A percentile compares a stretch with the other conserved stretches of the same genome.
phyloP scores from a whole-genome alignment of 2,797 vertebrate species.

The Gallirallus australis region DNA sequence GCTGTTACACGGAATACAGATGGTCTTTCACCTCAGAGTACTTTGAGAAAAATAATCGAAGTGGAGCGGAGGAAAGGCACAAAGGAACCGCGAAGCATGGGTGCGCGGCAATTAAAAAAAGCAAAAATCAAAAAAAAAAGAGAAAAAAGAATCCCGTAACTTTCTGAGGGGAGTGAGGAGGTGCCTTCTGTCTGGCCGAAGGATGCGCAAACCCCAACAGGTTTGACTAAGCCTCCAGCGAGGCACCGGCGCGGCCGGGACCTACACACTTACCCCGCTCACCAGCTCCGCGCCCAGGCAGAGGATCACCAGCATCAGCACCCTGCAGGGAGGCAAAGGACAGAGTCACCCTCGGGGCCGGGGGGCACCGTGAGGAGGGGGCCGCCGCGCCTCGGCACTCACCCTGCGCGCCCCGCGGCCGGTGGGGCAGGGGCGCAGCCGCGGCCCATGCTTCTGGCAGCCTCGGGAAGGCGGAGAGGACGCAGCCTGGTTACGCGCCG shows the following conservation, averaged over 20 bases:
- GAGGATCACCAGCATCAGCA: slow-evolving; percentile 35
- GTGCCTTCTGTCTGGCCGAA: neutral
- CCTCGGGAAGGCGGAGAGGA: neutral
- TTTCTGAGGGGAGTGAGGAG: neutral
- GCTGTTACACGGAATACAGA: neutral
- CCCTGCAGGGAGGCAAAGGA: slow-evolving; percentile 36
- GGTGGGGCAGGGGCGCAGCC: neutral
- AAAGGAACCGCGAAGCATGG: neutral
- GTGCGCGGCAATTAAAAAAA: accelerated
- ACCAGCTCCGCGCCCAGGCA: slow-evolving; percentile 34
- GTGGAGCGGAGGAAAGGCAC: neutral
- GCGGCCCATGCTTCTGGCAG: slow-evolving; percentile 4
- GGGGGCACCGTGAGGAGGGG: neutral
- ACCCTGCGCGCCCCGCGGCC: slow-evolving; percentile 1
- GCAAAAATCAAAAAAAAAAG: too few relatives aligned
- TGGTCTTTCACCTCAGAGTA: accelerated
- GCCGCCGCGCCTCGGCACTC: neutral
- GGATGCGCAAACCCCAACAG: neutral
- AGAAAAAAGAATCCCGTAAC: neutral
- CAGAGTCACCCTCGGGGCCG: neutral
- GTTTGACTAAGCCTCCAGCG: neutral
- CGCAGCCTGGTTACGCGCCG: neutral
- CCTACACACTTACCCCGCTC: slow-evolving; percentile 58
- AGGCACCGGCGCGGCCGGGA: neutral
- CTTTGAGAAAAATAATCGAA: neutral